Base-by-base conservation (phyloP, 2,113 vertebrate species). In the Morone chrysops region DNA sequence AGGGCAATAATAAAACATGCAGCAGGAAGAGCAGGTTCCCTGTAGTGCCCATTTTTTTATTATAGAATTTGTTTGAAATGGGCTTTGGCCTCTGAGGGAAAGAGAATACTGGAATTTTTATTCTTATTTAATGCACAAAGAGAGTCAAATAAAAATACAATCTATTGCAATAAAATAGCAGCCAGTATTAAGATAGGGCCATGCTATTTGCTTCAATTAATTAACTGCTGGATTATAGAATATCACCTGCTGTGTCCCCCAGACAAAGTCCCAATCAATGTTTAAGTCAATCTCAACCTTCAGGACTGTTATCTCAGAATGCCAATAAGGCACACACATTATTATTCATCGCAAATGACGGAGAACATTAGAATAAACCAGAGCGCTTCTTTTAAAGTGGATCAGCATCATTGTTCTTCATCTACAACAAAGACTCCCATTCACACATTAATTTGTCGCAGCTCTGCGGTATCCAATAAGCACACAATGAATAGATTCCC, bases 361-460 rank as follows among this genome's bases (percentile, higher is more conserved):
- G 68, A 43, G 65, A 51, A 50, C 66, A 8, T 40, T 25, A 38
- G 67, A 54, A 67, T 61, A 51, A 74, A 56, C n/a, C 7, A 0
- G 8, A 40, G 25, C 16, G 45, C 41, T 43, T 69, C 31, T 31
- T 59, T 70, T 72, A 9, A 31, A 22, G 57, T 54, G 66, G 83
- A 79, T 80, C 61, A 31, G 3, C 5, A 25, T 7, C 75, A 63
- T 31, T 79, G 69, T 72, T 80, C 77, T 51, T 40, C 82, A 38
- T 53, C 40, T 2, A 2, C 41, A 51, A 66, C 69, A 61, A 63
- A 40, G 67, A 54, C 18, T 65, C 45, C 38, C 68, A 22, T 80
- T 82, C 70, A 62, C n/a, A 56, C 66, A 81, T 67, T 62, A 8
- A 70, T 82, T 53, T 83, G 71, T 77, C 5, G n/a, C 71, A 61